A percentile compares a stretch with the other conserved stretches of the same genome.
Conservation (phyloP, 2,113 vertebrate genomes). For the Shinisaurus crocodilurus region DNA sequence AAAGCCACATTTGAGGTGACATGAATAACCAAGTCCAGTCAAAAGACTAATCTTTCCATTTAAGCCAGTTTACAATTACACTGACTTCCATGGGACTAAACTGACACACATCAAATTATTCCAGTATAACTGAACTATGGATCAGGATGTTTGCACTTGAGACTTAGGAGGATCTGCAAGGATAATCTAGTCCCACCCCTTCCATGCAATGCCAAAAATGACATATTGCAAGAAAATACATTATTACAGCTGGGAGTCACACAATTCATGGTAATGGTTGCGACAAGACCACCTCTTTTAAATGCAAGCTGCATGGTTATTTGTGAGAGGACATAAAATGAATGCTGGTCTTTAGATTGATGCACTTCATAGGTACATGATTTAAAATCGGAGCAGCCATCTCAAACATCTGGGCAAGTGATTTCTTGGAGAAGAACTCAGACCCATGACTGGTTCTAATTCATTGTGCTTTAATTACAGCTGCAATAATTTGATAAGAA, state of each 20-base stretch:
- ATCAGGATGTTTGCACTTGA: background rate
- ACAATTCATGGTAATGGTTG: slow-evolving; percentile 33
- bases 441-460: slow-evolving; percentile 56
- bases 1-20: background rate
- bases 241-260: slow-evolving; percentile 7
- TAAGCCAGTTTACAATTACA: background rate
- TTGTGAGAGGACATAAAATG: slow-evolving; percentile 53
- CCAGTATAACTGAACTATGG: background rate
- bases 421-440: slow-evolving; percentile 60
- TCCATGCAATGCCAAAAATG: background rate
- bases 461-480: slow-evolving; percentile 61
- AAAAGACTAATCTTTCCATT: background rate
- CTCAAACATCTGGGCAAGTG: slow-evolving; percentile 62
- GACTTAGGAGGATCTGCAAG: background rate
- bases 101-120: background rate
- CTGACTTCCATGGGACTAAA: background rate
- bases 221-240: background rate
- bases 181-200: background rate
- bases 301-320: slow-evolving; percentile 33
- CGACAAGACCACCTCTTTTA: slow-evolving; percentile 23
- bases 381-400: slow-evolving; percentile 62
- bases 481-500: slow-evolving; percentile 72
- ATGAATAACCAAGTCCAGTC: background rate
- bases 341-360: slow-evolving; percentile 41
- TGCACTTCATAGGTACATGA: slow-evolving; percentile 44